Conservation (phyloP, 2,888 invertebrate species). For the Lymantria dispar region DNA sequence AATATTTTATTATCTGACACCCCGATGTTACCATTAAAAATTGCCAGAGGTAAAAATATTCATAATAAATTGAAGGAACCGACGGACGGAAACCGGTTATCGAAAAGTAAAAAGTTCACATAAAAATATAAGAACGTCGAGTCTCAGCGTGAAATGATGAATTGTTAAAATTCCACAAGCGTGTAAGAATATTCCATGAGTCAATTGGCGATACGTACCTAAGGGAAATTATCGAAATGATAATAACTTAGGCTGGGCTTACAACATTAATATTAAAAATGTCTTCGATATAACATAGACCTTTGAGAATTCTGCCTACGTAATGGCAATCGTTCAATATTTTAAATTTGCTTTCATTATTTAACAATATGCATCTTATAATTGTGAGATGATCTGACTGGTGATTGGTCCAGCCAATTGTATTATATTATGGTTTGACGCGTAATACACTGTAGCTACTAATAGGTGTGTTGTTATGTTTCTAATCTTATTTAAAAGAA, state of each 20-base stretch:
- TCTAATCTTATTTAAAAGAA: too few species aligned
- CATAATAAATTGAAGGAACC: conserved; percentile 21
- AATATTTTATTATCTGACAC: conserved; percentile 35
- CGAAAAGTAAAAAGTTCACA: conserved; percentile 29
- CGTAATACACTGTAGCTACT: too few species aligned
- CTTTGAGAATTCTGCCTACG: conserved; percentile 7
- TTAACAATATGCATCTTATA: too few species aligned
- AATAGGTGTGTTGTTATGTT: too few species aligned
- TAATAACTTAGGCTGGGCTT: conserved; percentile 34
- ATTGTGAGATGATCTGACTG: too few species aligned
- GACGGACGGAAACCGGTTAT: conserved; percentile 29
- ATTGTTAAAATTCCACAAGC: conserved; percentile 53
- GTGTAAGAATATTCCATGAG: conserved; percentile 54
- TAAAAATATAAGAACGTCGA: conserved; percentile 27
- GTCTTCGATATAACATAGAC: conserved; percentile 30
- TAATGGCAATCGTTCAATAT: conserved; percentile 2
- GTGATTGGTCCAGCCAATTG: too few species aligned
- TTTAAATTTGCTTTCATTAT: not conserved
- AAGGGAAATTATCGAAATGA: conserved; percentile 60
- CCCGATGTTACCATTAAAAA: conserved; percentile 34
- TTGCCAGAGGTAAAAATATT: conserved; percentile 24
- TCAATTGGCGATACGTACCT: conserved; percentile 60
- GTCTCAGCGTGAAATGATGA: conserved; percentile 43
- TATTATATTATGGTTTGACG: too few species aligned
- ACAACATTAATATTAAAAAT: conserved; percentile 31